phyloP scores from a whole-genome alignment of 2,888 invertebrate genomes.

The Platerodrilus igneus region DNA sequence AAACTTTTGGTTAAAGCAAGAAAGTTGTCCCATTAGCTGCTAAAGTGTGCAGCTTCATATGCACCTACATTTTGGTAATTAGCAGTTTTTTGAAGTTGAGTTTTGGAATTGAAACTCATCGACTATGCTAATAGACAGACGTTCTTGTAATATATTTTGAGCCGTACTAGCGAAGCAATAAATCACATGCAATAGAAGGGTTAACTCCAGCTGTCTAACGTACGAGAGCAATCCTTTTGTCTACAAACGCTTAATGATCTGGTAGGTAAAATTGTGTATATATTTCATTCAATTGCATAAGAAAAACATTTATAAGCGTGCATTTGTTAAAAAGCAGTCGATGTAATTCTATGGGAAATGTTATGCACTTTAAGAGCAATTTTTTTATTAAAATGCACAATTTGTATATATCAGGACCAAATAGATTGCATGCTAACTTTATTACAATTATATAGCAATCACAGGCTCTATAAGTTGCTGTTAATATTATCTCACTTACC shows the following conservation, averaged over 20 bases:
- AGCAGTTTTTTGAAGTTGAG: slow-evolving; percentile 29
- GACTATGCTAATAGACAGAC: slow-evolving; percentile 10
- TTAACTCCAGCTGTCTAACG: slow-evolving; percentile 11
- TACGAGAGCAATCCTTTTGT: slow-evolving; percentile 9
- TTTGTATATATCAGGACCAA: too few relatives aligned
- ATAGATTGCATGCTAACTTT: too few relatives aligned
- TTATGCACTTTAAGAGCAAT: too few relatives aligned
- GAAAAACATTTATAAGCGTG: too few relatives aligned
- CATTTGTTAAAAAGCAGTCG: too few relatives aligned
- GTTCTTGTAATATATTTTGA: slow-evolving; percentile 8
- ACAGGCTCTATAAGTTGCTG: too few relatives aligned
- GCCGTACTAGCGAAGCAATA: slow-evolving; percentile 11
- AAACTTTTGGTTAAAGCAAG: slow-evolving; percentile 40
- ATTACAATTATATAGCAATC: too few relatives aligned
- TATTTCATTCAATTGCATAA: too few relatives aligned
- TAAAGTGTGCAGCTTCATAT: slow-evolving; percentile 34
- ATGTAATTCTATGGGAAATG: too few relatives aligned
- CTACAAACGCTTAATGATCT: slow-evolving; percentile 7
- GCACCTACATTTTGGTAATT: slow-evolving; percentile 32
- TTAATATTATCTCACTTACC: too few relatives aligned
- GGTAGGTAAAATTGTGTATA: too few relatives aligned
- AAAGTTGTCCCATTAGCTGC: slow-evolving; percentile 40
- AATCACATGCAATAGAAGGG: slow-evolving; percentile 13
- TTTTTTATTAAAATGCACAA: too few relatives aligned
- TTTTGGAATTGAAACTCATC: slow-evolving; percentile 3